Percentiles rank a stretch among this genome's conserved stretches.
phyloP scores from a whole-genome alignment of 2,797 vertebrate genomes.

The Natrix natrix region DNA sequence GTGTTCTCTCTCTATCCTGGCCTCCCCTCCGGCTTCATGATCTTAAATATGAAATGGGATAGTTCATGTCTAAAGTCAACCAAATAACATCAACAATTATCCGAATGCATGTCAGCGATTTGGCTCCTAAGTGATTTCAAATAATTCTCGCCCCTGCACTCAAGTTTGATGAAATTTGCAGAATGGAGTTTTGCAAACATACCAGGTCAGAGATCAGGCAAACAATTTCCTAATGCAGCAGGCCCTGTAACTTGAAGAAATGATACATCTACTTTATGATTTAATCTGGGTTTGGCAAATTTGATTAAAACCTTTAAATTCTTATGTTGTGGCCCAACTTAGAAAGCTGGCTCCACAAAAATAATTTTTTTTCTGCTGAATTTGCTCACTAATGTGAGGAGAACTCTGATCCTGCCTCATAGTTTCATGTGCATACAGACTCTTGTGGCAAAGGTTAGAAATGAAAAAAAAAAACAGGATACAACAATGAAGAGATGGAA shows the following conservation, averaged over 20 bases:
- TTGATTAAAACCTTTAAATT: constrained; percentile 30
- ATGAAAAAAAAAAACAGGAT: not conserved
- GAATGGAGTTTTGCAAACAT: not conserved
- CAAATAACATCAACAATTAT: not conserved
- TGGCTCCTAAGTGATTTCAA: not conserved
- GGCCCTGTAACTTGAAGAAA: not conserved
- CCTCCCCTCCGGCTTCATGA: too few species aligned
- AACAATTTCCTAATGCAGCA: constrained; percentile 21
- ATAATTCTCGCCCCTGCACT: not conserved
- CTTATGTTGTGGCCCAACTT: constrained; percentile 7
- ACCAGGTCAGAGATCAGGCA: constrained; percentile 26
- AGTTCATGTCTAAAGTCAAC: constrained; percentile 3
- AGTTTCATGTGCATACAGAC: constrained; percentile 31
- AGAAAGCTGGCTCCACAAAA: constrained; percentile 9
- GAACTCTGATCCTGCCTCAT: not conserved
- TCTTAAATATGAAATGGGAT: not conserved
- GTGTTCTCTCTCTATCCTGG: too few species aligned
- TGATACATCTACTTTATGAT: constrained; percentile 17
- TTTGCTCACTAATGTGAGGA: constrained; percentile 11
- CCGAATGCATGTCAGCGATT: constrained; percentile 11
- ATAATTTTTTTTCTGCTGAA: not conserved
- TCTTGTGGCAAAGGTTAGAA: constrained; percentile 31
- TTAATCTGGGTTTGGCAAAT: constrained; percentile 9
- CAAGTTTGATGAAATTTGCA: not conserved
- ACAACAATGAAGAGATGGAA: not conserved